Evolutionary conservation across 1,140 invertebrate genomes (phyloP).

Genomic region (Mya arenaria): DNA sequence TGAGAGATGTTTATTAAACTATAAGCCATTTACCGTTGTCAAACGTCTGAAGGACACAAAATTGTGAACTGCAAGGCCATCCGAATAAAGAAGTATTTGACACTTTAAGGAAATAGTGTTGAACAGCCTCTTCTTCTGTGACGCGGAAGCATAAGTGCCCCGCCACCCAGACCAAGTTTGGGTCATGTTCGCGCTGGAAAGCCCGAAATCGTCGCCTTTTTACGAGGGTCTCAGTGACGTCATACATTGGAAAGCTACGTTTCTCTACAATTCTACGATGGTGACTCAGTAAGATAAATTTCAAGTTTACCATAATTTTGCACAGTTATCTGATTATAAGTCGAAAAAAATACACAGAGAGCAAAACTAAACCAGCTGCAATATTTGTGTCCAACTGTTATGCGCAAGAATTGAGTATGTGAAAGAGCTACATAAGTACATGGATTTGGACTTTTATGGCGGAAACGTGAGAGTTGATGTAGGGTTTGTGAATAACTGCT

Average conservation of each 20-base stretch:
- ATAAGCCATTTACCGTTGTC: no score
- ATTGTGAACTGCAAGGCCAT: conserved; percentile 12
- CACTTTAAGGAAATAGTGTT: conserved; percentile 48
- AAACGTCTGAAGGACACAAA: no score
- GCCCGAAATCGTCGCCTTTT: conserved; percentile 1
- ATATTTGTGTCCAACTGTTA: conserved; percentile 84
- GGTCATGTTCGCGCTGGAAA: conserved; percentile 58
- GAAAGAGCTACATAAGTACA: conserved; percentile 83
- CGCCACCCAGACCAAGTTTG: conserved; percentile 54
- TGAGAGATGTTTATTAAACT: no score
- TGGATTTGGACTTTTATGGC: conserved; percentile 88
- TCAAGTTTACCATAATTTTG: conserved; percentile 75
- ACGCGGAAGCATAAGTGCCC: not conserved
- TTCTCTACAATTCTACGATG: conserved; percentile 95
- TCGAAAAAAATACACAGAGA: conserved; percentile 69
- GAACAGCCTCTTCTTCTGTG: not conserved
- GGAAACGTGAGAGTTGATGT: conserved; percentile 76
- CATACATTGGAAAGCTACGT: conserved; percentile 95
- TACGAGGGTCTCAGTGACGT: conserved; percentile 22
- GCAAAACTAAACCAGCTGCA: conserved; percentile 80
- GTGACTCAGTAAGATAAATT: conserved; percentile 95
- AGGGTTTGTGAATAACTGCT: conserved; percentile 89
- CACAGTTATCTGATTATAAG: not conserved
- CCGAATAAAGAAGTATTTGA: not conserved
- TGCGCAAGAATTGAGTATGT: conserved; percentile 83